Base-by-base conservation (phyloP, 2,888 invertebrate species). In the Scaptomyza polygonia region DNA sequence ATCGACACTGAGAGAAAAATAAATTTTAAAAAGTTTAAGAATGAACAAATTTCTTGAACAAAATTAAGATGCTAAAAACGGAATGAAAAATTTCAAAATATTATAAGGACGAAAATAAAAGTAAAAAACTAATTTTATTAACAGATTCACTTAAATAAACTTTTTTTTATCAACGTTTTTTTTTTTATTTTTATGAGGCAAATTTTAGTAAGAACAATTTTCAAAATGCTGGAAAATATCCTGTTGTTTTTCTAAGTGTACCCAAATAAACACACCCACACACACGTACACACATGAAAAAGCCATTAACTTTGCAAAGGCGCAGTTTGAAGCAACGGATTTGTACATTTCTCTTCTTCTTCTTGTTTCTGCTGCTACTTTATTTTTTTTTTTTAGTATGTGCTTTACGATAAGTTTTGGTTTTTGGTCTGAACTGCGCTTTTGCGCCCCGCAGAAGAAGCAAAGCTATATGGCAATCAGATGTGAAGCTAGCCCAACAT, bases 391-490 rank as follows among this genome's bases (percentile, higher is more conserved):
- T 48, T 71, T 71, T 62, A 66, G 49, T 66, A 67, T 82, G 74
- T 76, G 68, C 68, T 75, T 75, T 72, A 72, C 84, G 77, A 88
- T 84, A 84, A 88, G 88, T 86, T 84, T 72, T 80, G 80, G 83
- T 88, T 88, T 86, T 69, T 66, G 25, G n/a, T 3, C 11, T 56
- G 63, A 62, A 65, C 80, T 79, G 84, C 84, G 86, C 88, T 88
- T 88, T 84, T 86, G 56, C 61, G 47, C 54, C 56, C 56, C 29
- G n/a, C 40, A 53, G 25, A 14, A 36, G 32, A 16, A 36, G 16
- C 25, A 25, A 34, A 32, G 48, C 32, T 32, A 29, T 25, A n/a
- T 18, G 52, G 71, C 75, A 83, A 82, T 83, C 83, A 73, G 83
- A 71, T 79, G 36, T 36, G 79, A 82, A 76, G 79, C 77, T 61